Percentiles rank a stretch among this genome's conserved stretches.
phyloP scores from a whole-genome alignment of 2,888 invertebrate genomes.

The Agrochola circellaris region DNA sequence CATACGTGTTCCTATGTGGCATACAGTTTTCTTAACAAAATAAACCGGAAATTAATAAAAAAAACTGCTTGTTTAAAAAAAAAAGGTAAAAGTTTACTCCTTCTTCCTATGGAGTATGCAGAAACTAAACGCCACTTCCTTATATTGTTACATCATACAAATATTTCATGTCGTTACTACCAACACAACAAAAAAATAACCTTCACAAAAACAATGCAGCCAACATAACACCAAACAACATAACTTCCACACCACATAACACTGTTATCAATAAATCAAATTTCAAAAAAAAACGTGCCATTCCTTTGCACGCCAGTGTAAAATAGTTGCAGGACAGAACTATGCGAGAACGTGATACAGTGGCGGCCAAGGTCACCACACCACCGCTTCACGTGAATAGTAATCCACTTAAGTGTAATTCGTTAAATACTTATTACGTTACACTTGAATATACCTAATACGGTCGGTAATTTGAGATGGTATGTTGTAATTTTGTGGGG shows the following conservation, averaged over 20 bases:
- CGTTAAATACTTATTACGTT: slow-evolving; percentile 47
- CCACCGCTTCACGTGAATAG: slow-evolving; percentile 63
- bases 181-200: slow-evolving; percentile 17
- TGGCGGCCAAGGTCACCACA: slow-evolving; percentile 66
- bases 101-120: background rate
- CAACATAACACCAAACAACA: too few species aligned
- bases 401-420: slow-evolving; percentile 63
- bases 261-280: slow-evolving; percentile 53
- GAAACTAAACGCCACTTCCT: background rate
- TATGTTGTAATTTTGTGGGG: slow-evolving; percentile 38
- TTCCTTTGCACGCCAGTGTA: slow-evolving; percentile 51
- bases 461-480: slow-evolving; percentile 33
- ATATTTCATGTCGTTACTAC: background rate
- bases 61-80: background rate
- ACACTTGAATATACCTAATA: slow-evolving; percentile 14
- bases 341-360: slow-evolving; percentile 63
- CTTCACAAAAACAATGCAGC: slow-evolving; percentile 12
- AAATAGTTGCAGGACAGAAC: slow-evolving; percentile 54
- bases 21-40: background rate
- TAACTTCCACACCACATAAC: slow-evolving; percentile 23
- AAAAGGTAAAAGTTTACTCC: background rate
- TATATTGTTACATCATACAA: background rate
- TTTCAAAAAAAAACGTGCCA: slow-evolving; percentile 58
- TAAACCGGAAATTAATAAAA: background rate
- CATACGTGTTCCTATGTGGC: too few species aligned